Evolutionary conservation across 2,113 vertebrate genomes (phyloP).

Genomic region (Oryzias woworae): DNA sequence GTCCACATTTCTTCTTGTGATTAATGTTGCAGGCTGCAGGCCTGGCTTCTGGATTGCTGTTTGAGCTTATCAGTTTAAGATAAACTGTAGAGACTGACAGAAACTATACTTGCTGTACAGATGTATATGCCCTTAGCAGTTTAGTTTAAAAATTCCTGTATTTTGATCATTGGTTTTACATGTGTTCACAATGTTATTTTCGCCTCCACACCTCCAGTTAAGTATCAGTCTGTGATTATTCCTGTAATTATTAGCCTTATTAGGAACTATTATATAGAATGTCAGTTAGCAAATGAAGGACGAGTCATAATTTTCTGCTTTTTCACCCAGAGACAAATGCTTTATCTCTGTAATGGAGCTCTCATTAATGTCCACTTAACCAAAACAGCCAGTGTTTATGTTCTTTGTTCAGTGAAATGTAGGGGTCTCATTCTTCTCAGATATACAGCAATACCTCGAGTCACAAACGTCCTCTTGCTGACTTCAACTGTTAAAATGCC

Average conservation of each 20-base stretch:
- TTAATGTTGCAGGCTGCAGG: conserved; percentile 38
- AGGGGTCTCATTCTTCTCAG: conserved; percentile 41
- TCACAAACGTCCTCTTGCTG: not conserved
- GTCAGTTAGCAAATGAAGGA: conserved; percentile 17
- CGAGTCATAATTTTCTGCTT: conserved; percentile 51
- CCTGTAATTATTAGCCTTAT: conserved; percentile 2
- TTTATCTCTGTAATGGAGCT: conserved; percentile 50
- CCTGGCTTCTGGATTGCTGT: conserved; percentile 5
- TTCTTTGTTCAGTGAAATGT: conserved; percentile 45
- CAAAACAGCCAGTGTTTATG: conserved; percentile 49
- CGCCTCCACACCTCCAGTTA: no score
- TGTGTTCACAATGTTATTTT: no score
- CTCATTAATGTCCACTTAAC: conserved; percentile 65
- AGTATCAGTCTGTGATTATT: not conserved
- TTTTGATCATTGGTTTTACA: not conserved
- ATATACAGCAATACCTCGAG: conserved; percentile 12
- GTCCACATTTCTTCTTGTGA: conserved; percentile 44
- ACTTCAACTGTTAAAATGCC: conserved; percentile 15
- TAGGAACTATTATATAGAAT: conserved; percentile 3
- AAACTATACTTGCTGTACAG: conserved; percentile 9
- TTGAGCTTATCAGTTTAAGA: conserved; percentile 34
- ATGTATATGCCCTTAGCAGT: not conserved
- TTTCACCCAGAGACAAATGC: conserved; percentile 46
- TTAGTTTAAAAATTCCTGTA: no score
- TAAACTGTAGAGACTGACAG: conserved; percentile 25